phyloP scores from a whole-genome alignment of 2,888 invertebrate species.

The Oasisia sp. region DNA sequence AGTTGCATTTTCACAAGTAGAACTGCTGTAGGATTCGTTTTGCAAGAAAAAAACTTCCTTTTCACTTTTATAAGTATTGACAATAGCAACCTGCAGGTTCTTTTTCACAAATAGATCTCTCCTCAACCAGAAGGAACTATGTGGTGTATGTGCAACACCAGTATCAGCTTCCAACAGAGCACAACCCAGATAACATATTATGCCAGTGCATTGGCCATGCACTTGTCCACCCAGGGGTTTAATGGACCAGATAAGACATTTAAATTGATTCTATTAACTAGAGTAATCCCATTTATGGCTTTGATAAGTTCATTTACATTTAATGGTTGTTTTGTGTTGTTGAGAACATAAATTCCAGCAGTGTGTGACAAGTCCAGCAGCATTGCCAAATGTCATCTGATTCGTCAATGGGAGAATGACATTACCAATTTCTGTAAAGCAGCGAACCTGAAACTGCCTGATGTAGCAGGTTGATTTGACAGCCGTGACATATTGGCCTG shows the following conservation, averaged over 20 bases:
- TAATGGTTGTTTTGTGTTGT: not conserved
- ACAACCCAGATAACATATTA: no score
- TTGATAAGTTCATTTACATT: not conserved
- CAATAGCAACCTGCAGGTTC: no score
- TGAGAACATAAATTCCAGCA: not conserved
- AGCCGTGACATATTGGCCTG: not conserved
- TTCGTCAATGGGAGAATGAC: not conserved
- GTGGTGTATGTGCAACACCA: not conserved
- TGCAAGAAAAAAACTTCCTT: not conserved
- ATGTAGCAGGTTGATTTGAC: not conserved
- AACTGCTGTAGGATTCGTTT: not conserved
- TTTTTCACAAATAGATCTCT: not conserved
- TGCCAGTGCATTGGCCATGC: not conserved
- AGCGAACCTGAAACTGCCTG: not conserved
- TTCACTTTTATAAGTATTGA: not conserved
- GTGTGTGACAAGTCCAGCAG: not conserved
- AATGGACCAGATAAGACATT: not conserved
- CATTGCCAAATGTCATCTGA: not conserved
- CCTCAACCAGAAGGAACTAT: not conserved
- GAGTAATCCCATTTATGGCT: not conserved
- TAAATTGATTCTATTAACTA: not conserved
- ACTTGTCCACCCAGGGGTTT: not conserved
- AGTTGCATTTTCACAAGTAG: not conserved
- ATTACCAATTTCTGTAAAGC: constrained; percentile 1
- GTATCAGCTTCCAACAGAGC: not conserved